Base-by-base conservation (phyloP, 2,113 vertebrate genomes). In the Neolamprologus tretocephalus region DNA sequence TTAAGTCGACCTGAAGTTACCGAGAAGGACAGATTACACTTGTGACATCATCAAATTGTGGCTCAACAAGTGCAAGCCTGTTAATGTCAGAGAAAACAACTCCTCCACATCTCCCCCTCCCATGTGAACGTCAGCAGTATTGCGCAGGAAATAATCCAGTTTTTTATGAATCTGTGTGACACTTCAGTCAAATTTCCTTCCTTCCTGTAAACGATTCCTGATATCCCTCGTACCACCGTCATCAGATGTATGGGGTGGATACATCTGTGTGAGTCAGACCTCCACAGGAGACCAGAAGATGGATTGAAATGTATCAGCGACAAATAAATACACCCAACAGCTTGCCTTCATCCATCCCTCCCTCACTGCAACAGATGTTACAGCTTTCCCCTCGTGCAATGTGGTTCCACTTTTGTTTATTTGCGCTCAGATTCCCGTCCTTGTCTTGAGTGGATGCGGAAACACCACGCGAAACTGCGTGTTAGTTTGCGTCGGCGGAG, bases 331-430 rank as follows among this genome's bases (percentile, higher is more conserved):
- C 89, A 81, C 83, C 61, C 87, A 79, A 83, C 86, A 85, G 90
- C 88, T 87, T 82, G 89, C 87, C 79, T 54, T 75, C 80, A 80
- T 90, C 61, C 80, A 71, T 88, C 83, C 45, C 81, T 88, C 84
- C 87, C 87, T 90, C 55, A 19, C 45, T 82, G 80, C 89, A 92
- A 85, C 93, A 95, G 93, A 94, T 94, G 95, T 95, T 92, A 47
- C 75, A 68, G 81, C 79, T 55, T 83, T 90, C 90, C 87, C 83
- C 86, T 83, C 88, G 68, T 87, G 85, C 88, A 93, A 91, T 91
- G 86, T 95, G 94, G 83, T 94, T 94, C 91, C 90, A 90, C 92
- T 93, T 87, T 89, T 94, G 92, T 93, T 95, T 94, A 93, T 95
- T 94, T 95, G 82, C 86, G 42, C 84, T 45, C 71, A 79, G 61